These are phyloP conservation scores for Chiridota heheva DNA, from an alignment of 35 echinoderm and acorn worm species.

Conservation along the genomic window DNA sequence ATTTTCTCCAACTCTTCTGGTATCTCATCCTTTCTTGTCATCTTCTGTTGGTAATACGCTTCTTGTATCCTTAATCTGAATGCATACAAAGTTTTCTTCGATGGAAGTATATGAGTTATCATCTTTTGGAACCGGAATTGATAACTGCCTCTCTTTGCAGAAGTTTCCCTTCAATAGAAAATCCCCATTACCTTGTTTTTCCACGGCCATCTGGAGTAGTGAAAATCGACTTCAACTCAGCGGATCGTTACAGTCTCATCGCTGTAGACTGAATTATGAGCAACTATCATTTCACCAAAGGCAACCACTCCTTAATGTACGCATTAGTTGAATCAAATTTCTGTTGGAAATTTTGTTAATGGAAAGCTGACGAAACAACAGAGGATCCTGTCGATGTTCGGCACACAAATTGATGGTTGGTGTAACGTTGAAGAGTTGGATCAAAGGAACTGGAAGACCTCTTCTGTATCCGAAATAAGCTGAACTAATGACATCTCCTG, in stretches of 20 bases:
- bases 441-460: conserved; percentile 55
- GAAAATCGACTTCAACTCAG: conserved; percentile 17
- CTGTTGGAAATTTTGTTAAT: conserved; percentile 31
- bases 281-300: background rate
- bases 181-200: too few relatives aligned
- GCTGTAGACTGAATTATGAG: conserved; percentile 31
- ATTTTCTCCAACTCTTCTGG: too few relatives aligned
- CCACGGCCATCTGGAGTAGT: too few relatives aligned
- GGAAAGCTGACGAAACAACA: conserved; percentile 61
- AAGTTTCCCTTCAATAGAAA: too few relatives aligned
- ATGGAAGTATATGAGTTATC: too few relatives aligned
- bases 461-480: conserved; percentile 44
- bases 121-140: too few relatives aligned
- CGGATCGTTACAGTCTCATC: conserved; percentile 38
- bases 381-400: conserved; percentile 70
- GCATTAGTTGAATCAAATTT: background rate
- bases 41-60: too few relatives aligned
- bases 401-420: conserved; percentile 69
- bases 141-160: too few relatives aligned
- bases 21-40: too few relatives aligned
- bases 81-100: too few relatives aligned
- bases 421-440: conserved; percentile 82
- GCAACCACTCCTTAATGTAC: conserved; percentile 10
- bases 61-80: too few relatives aligned
- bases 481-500: conserved; percentile 73